Percentiles rank a stretch among this genome's conserved stretches.
phyloP scores from a whole-genome alignment of 2,797 vertebrate species.

The Aldrovandia affinis region DNA sequence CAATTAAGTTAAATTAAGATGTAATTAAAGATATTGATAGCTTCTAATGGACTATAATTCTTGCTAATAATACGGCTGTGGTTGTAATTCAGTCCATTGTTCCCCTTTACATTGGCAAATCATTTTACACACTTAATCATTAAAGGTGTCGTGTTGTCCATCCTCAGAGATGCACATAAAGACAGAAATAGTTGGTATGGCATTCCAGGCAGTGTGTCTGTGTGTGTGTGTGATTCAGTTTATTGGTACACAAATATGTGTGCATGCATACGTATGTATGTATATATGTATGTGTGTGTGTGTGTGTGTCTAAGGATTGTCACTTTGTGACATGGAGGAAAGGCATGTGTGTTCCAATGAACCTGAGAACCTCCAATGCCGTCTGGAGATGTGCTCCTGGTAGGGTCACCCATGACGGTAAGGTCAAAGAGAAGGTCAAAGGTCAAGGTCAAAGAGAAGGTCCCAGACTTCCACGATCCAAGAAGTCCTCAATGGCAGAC shows the following conservation, averaged over 20 bases:
- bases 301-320: not conserved
- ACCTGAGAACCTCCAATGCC: no score
- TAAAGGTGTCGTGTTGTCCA: no score
- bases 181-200: not conserved
- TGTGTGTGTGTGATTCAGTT: not conserved
- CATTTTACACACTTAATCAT: conserved; percentile 35
- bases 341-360: no score
- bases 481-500: no score
- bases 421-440: no score
- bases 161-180: no score
- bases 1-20: not conserved
- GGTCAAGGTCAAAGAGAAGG: no score
- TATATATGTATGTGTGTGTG: not conserved
- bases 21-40: conserved; percentile 36
- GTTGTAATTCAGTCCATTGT: conserved; percentile 31
- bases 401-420: no score
- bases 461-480: no score
- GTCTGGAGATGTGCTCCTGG: no score
- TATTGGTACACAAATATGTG: not conserved
- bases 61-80: conserved; percentile 42
- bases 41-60: conserved; percentile 41
- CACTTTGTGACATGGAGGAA: not conserved
- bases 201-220: not conserved
- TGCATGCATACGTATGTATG: not conserved
- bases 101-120: conserved; percentile 35